phyloP scores from a whole-genome alignment of 2,888 invertebrate genomes.

The Tetramorium bicarinatum region DNA sequence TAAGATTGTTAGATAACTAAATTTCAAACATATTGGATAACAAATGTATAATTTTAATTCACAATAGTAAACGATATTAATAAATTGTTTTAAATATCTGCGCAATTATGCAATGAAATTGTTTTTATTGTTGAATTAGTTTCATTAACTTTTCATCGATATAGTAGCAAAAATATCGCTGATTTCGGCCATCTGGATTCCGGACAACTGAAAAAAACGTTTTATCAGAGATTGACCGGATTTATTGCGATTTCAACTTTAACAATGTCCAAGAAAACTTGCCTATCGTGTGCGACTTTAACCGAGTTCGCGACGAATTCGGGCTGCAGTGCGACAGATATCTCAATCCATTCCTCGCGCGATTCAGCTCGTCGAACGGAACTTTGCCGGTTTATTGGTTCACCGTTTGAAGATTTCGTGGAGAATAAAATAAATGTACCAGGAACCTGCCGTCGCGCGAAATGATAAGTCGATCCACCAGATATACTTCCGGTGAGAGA shows the following conservation, averaged over 20 bases:
- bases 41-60: background rate
- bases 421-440: slow-evolving; percentile 62
- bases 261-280: slow-evolving; percentile 70
- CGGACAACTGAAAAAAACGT: slow-evolving; percentile 39
- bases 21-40: background rate
- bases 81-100: background rate
- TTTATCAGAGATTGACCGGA: slow-evolving; percentile 65
- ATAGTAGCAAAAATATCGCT: background rate
- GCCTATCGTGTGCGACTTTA: slow-evolving; percentile 73
- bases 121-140: background rate
- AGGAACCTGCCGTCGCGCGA: slow-evolving; percentile 29
- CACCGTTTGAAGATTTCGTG: slow-evolving; percentile 41
- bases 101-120: background rate
- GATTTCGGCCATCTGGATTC: background rate
- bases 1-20: background rate
- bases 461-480: slow-evolving; percentile 51
- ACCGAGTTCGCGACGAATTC: slow-evolving; percentile 74
- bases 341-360: slow-evolving; percentile 60
- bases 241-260: slow-evolving; percentile 75
- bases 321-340: slow-evolving; percentile 49
- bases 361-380: slow-evolving; percentile 55
- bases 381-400: slow-evolving; percentile 70
- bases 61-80: background rate
- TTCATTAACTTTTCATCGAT: background rate
- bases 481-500: background rate